Evolutionary conservation across 2,113 vertebrate species (phyloP).

Genomic region (Camarhynchus parvulus): DNA sequence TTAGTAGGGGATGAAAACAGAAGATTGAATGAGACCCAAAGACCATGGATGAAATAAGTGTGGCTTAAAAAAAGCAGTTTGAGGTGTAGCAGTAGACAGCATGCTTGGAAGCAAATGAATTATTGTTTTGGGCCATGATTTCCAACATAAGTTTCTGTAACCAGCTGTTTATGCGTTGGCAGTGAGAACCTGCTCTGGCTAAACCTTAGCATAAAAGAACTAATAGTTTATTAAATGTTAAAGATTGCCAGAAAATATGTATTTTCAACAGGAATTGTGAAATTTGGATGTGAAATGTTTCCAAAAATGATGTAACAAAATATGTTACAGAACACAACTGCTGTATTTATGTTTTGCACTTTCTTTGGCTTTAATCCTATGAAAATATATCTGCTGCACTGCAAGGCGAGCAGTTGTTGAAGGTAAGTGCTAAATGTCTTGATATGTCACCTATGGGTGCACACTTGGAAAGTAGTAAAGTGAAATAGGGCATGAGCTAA

Average conservation of each 20-base stretch:
- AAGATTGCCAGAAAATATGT: neutral
- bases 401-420: neutral
- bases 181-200: neutral
- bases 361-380: neutral
- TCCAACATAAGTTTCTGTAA: neutral
- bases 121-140: neutral
- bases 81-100: neutral
- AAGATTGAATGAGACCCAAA: neutral
- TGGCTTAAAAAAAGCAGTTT: neutral
- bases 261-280: neutral
- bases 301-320: neutral
- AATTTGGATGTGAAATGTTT: neutral
- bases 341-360: neutral
- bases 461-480: neutral
- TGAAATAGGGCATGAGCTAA: neutral
- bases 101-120: neutral
- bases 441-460: neutral
- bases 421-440: neutral
- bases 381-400: neutral
- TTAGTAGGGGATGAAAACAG: neutral
- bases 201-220: neutral
- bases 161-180: neutral
- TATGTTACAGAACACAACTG: accelerated
- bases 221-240: neutral
- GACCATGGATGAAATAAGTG: neutral